These are phyloP conservation scores for Epizoanthus stellaris DNA, from an alignment of 92 coral and sea anemone species.

Conservation along the genomic window DNA sequence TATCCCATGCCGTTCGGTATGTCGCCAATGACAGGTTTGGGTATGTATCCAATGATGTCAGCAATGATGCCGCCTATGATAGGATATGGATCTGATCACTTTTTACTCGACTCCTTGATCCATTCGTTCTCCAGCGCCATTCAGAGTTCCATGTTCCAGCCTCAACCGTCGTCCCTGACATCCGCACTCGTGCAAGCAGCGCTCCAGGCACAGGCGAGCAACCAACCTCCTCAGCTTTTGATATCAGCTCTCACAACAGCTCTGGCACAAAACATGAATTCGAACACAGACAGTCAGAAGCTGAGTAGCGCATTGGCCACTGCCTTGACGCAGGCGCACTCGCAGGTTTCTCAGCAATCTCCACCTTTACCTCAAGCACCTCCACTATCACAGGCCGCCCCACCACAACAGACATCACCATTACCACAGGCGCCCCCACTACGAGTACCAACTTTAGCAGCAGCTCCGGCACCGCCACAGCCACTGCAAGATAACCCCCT, in stretches of 20 bases:
- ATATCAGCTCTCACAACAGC: slow-evolving; percentile 35
- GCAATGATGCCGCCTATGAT: slow-evolving; percentile 20
- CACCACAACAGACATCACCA: slow-evolving; percentile 3
- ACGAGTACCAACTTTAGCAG: not conserved
- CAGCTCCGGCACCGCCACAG: slow-evolving; percentile 13
- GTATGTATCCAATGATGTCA: slow-evolving; percentile 21
- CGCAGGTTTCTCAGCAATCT: slow-evolving; percentile 19
- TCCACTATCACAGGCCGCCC: not conserved
- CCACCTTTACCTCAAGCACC: slow-evolving; percentile 31
- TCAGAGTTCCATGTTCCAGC: slow-evolving; percentile 27
- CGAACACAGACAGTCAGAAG: slow-evolving; percentile 19
- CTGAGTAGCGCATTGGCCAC: slow-evolving; percentile 26
- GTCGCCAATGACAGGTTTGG: slow-evolving; percentile 7
- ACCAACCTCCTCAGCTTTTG: slow-evolving; percentile 29
- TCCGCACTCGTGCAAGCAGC: slow-evolving; percentile 37
- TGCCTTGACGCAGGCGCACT: slow-evolving; percentile 37
- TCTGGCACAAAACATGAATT: slow-evolving; percentile 28
- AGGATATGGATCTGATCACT: slow-evolving; percentile 27
- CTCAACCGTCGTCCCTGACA: slow-evolving; percentile 14
- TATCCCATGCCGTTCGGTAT: slow-evolving; percentile 23
- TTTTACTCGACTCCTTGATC: slow-evolving; percentile 20
- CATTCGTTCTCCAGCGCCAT: slow-evolving; percentile 24
- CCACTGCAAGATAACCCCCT: slow-evolving; percentile 4
- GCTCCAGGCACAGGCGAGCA: slow-evolving; percentile 19
- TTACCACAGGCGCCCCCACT: not conserved